phyloP scores from a whole-genome alignment of 2,888 invertebrate genomes.

The Aplocera efformata region DNA sequence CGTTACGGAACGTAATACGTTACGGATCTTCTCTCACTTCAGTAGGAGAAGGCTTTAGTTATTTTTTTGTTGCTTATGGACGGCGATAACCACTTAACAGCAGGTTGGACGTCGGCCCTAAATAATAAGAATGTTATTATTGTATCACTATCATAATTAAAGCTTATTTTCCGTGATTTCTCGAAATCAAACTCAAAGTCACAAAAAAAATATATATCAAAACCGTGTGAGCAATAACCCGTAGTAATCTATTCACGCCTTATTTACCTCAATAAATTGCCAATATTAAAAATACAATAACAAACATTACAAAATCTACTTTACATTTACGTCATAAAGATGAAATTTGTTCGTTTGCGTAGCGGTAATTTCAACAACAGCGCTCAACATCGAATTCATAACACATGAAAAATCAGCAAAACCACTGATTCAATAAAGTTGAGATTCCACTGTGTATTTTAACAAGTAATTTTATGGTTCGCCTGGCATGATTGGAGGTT shows the following conservation, averaged over 20 bases:
- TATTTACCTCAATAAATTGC: slow-evolving; percentile 10
- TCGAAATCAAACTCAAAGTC: neutral
- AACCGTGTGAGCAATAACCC: slow-evolving; percentile 4
- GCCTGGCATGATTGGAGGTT: neutral
- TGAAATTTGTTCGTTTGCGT: neutral
- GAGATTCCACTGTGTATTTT: slow-evolving; percentile 13
- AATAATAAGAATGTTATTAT: too few species aligned
- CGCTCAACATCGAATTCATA: slow-evolving; percentile 13
- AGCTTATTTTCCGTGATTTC: too few species aligned
- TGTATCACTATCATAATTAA: too few species aligned
- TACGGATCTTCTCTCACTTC: too few species aligned
- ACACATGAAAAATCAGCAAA: slow-evolving; percentile 13
- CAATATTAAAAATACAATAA: slow-evolving; percentile 6
- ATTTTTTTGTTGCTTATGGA: too few species aligned
- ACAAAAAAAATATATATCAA: neutral
- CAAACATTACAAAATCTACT: neutral
- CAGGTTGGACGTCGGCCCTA: too few species aligned
- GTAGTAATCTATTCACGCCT: slow-evolving; percentile 10
- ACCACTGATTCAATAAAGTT: slow-evolving; percentile 14
- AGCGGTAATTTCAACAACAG: neutral
- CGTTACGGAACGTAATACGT: too few species aligned
- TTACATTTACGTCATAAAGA: neutral
- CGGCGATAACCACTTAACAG: too few species aligned
- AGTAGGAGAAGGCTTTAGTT: too few species aligned
- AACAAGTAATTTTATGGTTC: slow-evolving; percentile 15